Percentiles rank a stretch among this genome's conserved stretches.
Conservation (phyloP, 2,113 vertebrate genomes). For the Rhagologus leucostigma region DNA sequence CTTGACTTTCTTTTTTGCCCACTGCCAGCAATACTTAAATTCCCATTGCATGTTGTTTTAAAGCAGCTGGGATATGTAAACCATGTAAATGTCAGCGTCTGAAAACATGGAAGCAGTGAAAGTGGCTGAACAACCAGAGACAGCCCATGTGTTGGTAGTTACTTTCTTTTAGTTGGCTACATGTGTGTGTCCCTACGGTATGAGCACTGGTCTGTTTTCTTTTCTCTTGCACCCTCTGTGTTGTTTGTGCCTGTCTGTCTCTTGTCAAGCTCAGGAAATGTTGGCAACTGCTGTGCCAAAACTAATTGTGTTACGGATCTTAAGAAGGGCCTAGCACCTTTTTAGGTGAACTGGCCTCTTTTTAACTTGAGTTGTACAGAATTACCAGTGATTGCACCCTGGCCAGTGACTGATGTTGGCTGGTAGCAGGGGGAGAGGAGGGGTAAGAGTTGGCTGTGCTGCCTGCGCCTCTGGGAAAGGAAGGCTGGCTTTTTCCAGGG, state of each 20-base stretch:
- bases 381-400: background rate
- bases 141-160: background rate
- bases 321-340: background rate
- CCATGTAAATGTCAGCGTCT: background rate
- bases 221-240: constrained; percentile 66
- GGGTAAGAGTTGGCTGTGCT: background rate
- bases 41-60: background rate
- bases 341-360: background rate
- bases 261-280: background rate
- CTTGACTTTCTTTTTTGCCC: background rate
- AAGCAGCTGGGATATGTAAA: background rate
- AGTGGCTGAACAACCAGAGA: background rate
- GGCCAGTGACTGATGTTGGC: background rate
- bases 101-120: background rate
- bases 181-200: background rate
- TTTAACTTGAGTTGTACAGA: background rate
- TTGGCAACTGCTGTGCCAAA: background rate
- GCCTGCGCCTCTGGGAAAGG: background rate
- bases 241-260: constrained; percentile 2
- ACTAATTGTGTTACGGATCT: background rate
- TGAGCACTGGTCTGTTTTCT: constrained; percentile 53
- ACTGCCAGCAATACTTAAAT: background rate
- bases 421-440: background rate
- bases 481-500: background rate
- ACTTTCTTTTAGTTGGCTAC: background rate